These are phyloP conservation scores for Formica aserva DNA, from an alignment of 2,888 invertebrate species.

Conservation along the genomic window DNA sequence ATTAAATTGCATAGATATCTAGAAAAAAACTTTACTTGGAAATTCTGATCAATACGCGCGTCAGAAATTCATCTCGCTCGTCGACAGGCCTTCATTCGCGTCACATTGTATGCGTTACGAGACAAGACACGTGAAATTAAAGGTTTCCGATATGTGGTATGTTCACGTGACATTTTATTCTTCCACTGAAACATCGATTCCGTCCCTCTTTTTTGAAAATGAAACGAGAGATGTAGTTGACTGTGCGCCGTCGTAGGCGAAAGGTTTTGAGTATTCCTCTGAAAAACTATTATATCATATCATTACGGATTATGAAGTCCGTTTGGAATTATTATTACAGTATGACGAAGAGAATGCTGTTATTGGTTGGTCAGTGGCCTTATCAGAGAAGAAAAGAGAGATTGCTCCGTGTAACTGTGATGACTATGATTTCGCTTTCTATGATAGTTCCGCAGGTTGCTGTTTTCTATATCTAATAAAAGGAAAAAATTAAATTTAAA, in stretches of 20 bases:
- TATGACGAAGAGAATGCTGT: neutral
- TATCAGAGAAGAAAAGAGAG: constrained; percentile 7
- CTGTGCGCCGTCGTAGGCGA: neutral
- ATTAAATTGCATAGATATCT: neutral
- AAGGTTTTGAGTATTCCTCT: neutral
- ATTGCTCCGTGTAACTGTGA: neutral
- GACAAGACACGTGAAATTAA: neutral
- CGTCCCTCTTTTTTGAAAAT: neutral
- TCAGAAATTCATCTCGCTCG: neutral
- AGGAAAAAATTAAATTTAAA: neutral
- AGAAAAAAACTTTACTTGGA: neutral
- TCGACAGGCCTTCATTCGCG: no score
- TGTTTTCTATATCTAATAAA: neutral
- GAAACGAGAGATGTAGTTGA: neutral
- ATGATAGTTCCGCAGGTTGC: neutral
- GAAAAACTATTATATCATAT: neutral
- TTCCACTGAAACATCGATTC: neutral
- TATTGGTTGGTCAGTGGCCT: neutral
- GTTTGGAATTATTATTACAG: neutral
- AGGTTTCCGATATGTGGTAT: neutral
- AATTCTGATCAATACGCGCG: neutral
- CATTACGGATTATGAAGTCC: neutral
- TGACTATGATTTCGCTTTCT: neutral
- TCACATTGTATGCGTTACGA: neutral
- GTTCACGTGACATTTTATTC: neutral